Evolutionary conservation across 2,888 invertebrate species (phyloP).

Genomic region (Agonum fuliginosum): DNA sequence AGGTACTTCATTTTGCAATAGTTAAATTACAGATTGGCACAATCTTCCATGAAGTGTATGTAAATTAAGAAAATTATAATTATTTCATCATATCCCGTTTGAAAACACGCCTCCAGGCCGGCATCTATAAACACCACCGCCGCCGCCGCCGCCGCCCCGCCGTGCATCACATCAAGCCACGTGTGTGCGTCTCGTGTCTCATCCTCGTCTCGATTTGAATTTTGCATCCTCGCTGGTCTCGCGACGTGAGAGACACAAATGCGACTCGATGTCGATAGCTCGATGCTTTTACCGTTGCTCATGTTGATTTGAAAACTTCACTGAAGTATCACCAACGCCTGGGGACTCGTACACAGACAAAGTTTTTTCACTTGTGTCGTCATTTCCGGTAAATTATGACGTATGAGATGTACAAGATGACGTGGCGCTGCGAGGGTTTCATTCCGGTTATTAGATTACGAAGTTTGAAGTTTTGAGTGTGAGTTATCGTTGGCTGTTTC

Average conservation of each 20-base stretch:
- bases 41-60: too few relatives aligned
- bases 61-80: neutral
- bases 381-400: too few relatives aligned
- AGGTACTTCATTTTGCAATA: too few relatives aligned
- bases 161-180: neutral
- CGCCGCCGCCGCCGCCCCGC: too few relatives aligned
- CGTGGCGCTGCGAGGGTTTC: too few relatives aligned
- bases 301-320: slow-evolving; percentile 59
- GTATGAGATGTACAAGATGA: too few relatives aligned
- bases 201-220: slow-evolving; percentile 44
- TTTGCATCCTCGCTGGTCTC: slow-evolving; percentile 32
- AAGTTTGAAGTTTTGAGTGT: too few relatives aligned
- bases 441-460: too few relatives aligned
- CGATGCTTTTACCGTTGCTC: slow-evolving; percentile 51
- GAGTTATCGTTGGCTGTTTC: too few relatives aligned
- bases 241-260: neutral
- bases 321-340: slow-evolving; percentile 33
- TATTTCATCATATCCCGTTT: neutral
- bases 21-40: too few relatives aligned
- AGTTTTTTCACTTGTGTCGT: too few relatives aligned
- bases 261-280: slow-evolving; percentile 20
- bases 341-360: too few relatives aligned
- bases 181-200: slow-evolving; percentile 22
- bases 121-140: neutral
- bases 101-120: slow-evolving; percentile 10